phyloP scores from a whole-genome alignment of 2,888 invertebrate genomes.

The Teinopalpus imperialis region DNA sequence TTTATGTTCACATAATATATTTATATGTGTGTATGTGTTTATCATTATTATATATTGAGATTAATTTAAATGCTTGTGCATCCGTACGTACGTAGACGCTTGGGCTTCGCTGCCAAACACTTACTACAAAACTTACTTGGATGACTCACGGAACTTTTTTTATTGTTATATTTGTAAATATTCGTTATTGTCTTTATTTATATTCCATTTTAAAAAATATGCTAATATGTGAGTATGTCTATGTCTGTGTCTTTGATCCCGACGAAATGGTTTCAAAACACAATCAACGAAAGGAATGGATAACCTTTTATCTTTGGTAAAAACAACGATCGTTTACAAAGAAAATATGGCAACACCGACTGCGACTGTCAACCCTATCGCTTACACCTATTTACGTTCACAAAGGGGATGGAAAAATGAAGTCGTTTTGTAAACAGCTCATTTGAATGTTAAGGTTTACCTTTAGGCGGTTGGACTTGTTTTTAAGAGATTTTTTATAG shows the following conservation, averaged over 20 bases:
- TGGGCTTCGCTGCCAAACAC: no score
- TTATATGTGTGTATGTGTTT: no score
- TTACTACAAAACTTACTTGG: no score
- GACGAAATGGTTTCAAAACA: conserved; percentile 54
- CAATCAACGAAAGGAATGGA: conserved; percentile 54
- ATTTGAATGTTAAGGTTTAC: conserved; percentile 38
- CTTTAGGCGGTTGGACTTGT: conserved; percentile 7
- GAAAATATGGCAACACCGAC: conserved; percentile 43
- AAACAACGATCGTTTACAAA: conserved; percentile 43
- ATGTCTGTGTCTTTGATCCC: conserved; percentile 30
- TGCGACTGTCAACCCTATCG: conserved; percentile 43
- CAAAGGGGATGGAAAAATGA: conserved; percentile 52
- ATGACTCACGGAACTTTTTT: no score
- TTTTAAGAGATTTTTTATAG: background rate
- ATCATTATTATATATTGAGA: no score
- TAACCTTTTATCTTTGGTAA: conserved; percentile 30
- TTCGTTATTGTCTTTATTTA: no score
- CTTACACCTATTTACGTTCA: conserved; percentile 50
- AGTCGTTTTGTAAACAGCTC: conserved; percentile 32
- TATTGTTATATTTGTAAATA: no score
- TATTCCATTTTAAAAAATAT: no score
- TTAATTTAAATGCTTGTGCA: no score
- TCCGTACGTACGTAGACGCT: no score
- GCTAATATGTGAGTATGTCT: background rate
- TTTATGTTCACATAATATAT: no score